A percentile compares a stretch with the other conserved stretches of the same genome.
phyloP scores from a whole-genome alignment of 2,113 vertebrate species.

The Chionis minor region DNA sequence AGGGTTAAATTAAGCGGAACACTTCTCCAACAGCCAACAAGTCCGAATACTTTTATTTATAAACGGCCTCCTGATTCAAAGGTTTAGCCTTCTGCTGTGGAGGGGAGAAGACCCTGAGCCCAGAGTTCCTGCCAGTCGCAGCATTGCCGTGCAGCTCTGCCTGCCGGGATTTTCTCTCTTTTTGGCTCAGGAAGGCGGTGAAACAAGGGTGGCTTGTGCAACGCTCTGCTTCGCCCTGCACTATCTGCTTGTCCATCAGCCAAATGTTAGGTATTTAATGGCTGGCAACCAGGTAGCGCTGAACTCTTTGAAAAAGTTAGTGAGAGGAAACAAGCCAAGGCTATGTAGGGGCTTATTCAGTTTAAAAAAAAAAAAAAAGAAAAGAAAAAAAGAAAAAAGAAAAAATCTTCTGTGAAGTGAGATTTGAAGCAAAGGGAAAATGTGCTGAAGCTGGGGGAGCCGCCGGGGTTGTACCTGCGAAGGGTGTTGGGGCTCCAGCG shows the following conservation, averaged over 20 bases:
- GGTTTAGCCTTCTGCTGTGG: background rate
- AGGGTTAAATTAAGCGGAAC: conserved; percentile 28
- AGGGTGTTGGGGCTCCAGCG: fast-evolving
- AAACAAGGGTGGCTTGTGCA: conserved; percentile 36
- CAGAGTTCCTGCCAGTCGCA: background rate
- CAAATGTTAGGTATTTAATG: conserved; percentile 4
- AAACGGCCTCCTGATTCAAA: background rate
- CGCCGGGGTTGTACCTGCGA: background rate
- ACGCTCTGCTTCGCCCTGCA: background rate
- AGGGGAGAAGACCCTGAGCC: background rate
- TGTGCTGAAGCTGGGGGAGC: background rate
- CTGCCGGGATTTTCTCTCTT: background rate
- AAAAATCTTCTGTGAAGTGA: background rate
- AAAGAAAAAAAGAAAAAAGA: background rate
- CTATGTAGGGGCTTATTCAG: background rate
- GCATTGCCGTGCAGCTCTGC: background rate
- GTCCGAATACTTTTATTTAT: background rate
- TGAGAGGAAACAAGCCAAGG: conserved; percentile 18
- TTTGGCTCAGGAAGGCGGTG: background rate
- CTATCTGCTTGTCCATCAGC: conserved; percentile 54
- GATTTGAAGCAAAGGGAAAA: background rate
- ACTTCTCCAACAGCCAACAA: conserved; percentile 10
- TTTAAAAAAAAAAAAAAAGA: background rate
- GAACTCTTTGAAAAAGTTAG: conserved; percentile 6
- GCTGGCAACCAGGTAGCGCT: conserved; percentile 48